Conservation (phyloP, 2,113 vertebrate species). For the Hyaena hyaena region DNA sequence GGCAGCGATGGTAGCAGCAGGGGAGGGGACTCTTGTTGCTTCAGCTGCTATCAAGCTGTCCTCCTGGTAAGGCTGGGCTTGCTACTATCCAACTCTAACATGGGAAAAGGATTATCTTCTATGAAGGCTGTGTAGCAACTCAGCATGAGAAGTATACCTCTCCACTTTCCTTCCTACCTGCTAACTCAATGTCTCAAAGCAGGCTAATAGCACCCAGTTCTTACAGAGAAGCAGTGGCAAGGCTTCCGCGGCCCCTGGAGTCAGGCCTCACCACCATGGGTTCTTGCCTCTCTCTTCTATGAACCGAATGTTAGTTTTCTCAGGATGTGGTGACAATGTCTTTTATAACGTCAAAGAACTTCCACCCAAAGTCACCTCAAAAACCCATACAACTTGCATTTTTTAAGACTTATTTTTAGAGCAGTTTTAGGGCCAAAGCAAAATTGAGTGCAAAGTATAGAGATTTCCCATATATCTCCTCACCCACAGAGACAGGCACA, state of each 20-base stretch:
- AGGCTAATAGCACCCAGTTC: not conserved
- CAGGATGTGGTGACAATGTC: not conserved
- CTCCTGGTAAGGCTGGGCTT: conserved; percentile 2
- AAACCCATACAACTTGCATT: not conserved
- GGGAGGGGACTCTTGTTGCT: not conserved
- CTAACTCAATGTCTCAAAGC: not conserved
- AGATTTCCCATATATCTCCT: not conserved
- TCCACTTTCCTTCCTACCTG: not conserved
- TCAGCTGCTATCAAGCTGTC: not conserved
- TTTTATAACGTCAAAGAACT: not conserved
- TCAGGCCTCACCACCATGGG: not conserved
- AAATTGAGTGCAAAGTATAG: not conserved
- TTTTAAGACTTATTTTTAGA: not conserved
- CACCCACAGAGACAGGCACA: not conserved
- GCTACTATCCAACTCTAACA: not conserved
- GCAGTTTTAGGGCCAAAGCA: not conserved
- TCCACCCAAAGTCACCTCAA: not conserved
- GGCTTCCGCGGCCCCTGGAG: not conserved
- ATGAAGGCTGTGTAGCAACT: not conserved
- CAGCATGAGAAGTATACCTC: not conserved
- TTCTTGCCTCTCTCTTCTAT: not conserved
- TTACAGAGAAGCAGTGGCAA: not conserved
- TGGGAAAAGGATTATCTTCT: not conserved
- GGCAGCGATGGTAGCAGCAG: not conserved
- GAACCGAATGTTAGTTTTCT: not conserved